Evolutionary conservation across 2,113 vertebrate genomes (phyloP).

Genomic region (Gavia stellata): DNA sequence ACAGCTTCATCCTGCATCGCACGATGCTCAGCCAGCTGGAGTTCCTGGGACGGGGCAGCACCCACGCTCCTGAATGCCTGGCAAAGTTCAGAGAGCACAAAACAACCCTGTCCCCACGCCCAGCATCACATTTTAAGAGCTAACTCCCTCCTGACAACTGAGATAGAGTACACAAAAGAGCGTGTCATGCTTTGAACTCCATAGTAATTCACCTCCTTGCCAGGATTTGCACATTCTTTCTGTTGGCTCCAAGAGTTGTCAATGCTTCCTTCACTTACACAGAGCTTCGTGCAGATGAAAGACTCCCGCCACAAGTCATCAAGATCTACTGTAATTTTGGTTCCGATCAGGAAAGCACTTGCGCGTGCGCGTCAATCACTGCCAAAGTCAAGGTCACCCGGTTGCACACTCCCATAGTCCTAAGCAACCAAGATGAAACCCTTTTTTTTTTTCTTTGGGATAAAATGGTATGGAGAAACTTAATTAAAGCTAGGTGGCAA

Average conservation of each 20-base stretch:
- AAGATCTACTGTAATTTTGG: conserved; percentile 43
- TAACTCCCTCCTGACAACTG: not conserved
- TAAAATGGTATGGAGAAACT: not conserved
- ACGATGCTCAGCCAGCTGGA: not conserved
- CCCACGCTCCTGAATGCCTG: not conserved
- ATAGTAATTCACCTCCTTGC: not conserved
- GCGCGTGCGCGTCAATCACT: not conserved
- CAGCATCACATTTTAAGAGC: not conserved
- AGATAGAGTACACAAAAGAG: not conserved
- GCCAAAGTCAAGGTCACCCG: not conserved
- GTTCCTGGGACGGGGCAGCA: not conserved
- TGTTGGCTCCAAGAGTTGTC: not conserved
- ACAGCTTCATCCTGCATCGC: not conserved
- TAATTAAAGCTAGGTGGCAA: conserved; percentile 11
- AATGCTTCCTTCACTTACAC: not conserved
- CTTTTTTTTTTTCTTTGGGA: not conserved
- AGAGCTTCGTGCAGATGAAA: not conserved
- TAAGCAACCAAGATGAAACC: not conserved
- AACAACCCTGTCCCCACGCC: not conserved
- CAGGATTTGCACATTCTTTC: conserved; percentile 10
- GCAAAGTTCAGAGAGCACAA: not conserved
- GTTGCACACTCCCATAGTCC: not conserved
- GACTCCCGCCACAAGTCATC: not conserved
- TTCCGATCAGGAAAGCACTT: not conserved
- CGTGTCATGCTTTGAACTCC: not conserved